phyloP scores from a whole-genome alignment of 23 tunicate species.

The Phallusia fumigata region DNA sequence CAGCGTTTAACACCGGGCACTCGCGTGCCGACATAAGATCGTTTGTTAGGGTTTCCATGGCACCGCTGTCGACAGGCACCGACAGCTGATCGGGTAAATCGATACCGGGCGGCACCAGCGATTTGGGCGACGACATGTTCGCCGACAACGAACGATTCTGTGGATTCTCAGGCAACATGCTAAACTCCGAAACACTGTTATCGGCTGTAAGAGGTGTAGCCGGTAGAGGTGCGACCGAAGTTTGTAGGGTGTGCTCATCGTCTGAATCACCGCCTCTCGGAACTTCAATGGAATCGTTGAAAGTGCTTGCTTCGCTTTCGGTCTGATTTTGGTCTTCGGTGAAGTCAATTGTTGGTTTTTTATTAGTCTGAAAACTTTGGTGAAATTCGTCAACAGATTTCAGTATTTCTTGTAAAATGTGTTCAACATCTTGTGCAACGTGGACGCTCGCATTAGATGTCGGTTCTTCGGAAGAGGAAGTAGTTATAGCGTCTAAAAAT shows the following conservation, averaged over 20 bases:
- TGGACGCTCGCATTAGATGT: not conserved
- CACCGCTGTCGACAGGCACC: not conserved
- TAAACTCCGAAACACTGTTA: not conserved
- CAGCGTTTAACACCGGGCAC: constrained; percentile 83
- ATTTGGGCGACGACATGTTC: not conserved
- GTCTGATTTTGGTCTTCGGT: not conserved
- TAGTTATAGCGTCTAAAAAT: no score
- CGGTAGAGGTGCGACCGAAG: not conserved
- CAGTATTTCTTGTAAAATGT: not conserved
- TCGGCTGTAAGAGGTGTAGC: not conserved
- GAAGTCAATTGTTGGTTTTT: not conserved
- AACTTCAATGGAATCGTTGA: constrained; percentile 43
- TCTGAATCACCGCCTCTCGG: constrained; percentile 27
- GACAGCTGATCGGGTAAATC: constrained; percentile 1
- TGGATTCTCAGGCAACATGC: not conserved
- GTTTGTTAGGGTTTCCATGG: constrained; percentile 16
- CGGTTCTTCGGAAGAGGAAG: no score
- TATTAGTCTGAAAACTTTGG: not conserved
- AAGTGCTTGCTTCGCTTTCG: not conserved
- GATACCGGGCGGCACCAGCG: not conserved
- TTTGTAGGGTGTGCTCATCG: not conserved
- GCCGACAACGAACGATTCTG: not conserved
- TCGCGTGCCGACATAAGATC: constrained; percentile 57
- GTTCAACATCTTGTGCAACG: not conserved
- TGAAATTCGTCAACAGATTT: not conserved